A percentile compares a stretch with the other conserved stretches of the same genome.
Conservation (phyloP, 2,888 invertebrate species). For the Seladonia tumulorum region DNA sequence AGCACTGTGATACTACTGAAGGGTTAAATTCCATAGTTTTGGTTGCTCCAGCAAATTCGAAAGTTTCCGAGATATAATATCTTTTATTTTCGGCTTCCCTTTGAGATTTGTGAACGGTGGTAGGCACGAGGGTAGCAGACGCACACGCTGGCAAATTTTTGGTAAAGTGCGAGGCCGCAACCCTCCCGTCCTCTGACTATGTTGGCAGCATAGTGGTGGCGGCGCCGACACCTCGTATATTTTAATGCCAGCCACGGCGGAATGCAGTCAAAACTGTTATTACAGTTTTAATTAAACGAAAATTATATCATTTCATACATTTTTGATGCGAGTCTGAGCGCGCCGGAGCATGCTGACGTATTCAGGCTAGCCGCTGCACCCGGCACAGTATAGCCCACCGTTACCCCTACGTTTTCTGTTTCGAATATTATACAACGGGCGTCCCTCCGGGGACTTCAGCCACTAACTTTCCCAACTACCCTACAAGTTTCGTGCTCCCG, state of each 20-base stretch:
- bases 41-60: background rate
- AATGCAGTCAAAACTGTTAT: conserved; percentile 75
- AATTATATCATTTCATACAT: conserved; percentile 78
- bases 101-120: background rate
- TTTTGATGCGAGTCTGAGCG: conserved; percentile 70
- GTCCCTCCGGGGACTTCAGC: conserved; percentile 55
- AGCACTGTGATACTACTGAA: background rate
- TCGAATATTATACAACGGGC: conserved; percentile 64
- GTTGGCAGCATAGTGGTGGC: conserved; percentile 32
- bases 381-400: conserved; percentile 16
- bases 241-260: conserved; percentile 69
- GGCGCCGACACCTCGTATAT: conserved; percentile 66
- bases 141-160: background rate
- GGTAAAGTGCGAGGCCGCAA: background rate
- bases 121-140: background rate
- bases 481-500: conserved; percentile 45
- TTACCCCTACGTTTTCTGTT: conserved; percentile 63
- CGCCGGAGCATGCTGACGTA: conserved; percentile 64
- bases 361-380: conserved; percentile 51
- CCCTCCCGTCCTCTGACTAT: conserved; percentile 11
- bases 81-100: background rate
- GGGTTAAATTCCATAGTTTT: background rate
- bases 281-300: conserved; percentile 80
- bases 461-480: conserved; percentile 63
- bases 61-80: background rate